A percentile compares a stretch with the other conserved stretches of the same genome.
Conservation (phyloP, 2,888 invertebrate genomes). For the Ganaspis brasiliensis region DNA sequence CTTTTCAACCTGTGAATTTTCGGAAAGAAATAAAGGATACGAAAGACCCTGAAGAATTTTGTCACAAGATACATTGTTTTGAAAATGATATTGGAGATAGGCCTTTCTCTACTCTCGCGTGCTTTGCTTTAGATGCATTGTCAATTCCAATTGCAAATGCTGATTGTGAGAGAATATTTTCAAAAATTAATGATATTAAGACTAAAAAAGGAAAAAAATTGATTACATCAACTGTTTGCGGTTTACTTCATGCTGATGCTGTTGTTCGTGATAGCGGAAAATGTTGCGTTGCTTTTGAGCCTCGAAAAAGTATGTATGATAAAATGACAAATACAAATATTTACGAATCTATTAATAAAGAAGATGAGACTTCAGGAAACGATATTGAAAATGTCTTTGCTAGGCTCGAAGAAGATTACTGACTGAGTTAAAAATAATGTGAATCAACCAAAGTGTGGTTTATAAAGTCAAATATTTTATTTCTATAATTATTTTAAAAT, state of each 20-base stretch:
- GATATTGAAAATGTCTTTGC: not conserved
- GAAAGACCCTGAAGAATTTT: constrained; percentile 43
- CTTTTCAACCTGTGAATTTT: constrained; percentile 28
- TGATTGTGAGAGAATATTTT: constrained; percentile 46
- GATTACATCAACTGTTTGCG: constrained; percentile 30
- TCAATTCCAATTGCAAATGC: constrained; percentile 44
- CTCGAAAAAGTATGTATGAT: not conserved
- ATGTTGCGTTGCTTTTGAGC: constrained; percentile 7
- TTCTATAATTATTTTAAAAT: too few relatives aligned
- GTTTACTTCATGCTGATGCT: constrained; percentile 44
- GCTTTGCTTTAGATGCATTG: not conserved
- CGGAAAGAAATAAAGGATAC: constrained; percentile 5
- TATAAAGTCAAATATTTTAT: too few relatives aligned
- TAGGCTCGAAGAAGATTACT: too few relatives aligned
- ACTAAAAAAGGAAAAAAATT: constrained; percentile 44
- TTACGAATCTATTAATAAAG: not conserved
- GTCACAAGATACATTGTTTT: constrained; percentile 38
- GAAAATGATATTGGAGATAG: too few relatives aligned
- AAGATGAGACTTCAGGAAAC: not conserved
- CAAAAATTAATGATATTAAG: constrained; percentile 47
- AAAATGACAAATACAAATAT: not conserved
- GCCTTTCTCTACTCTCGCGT: not conserved
- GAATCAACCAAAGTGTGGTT: too few relatives aligned
- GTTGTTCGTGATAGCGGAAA: constrained; percentile 39
- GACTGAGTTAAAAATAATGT: too few relatives aligned